Conservation (phyloP, 2,797 vertebrate species). For the Neomorphus geoffroyi region DNA sequence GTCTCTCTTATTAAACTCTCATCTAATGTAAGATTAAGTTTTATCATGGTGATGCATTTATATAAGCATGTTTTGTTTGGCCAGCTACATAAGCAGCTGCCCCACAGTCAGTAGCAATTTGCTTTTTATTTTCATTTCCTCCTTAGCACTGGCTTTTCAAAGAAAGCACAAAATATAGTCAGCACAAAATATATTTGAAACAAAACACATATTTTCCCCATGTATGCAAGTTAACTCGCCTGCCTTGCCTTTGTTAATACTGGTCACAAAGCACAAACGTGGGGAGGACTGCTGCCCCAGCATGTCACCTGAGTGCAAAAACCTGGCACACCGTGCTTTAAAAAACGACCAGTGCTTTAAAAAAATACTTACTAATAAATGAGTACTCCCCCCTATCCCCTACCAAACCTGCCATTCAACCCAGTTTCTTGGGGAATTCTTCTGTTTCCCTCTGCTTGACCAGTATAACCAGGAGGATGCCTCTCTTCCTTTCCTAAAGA, state of each 20-base stretch:
- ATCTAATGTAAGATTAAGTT: neutral
- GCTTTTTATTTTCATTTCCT: neutral
- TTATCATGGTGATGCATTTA: neutral
- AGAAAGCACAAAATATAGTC: neutral
- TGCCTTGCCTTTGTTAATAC: neutral
- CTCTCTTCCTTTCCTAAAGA: neutral
- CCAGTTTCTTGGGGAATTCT: neutral
- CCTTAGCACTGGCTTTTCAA: neutral
- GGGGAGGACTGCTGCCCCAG: neutral
- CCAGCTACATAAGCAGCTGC: neutral
- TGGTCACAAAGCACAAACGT: neutral
- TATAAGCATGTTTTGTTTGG: neutral
- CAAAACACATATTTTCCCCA: neutral
- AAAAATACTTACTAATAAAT: neutral
- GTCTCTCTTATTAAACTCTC: neutral
- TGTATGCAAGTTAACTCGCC: neutral
- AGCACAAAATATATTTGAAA: neutral
- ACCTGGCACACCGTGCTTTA: neutral
- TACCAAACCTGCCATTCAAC: neutral
- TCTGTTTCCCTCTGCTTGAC: neutral
- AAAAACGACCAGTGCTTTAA: neutral
- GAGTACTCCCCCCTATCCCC: fast-evolving
- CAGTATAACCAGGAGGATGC: neutral
- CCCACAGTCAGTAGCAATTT: neutral
- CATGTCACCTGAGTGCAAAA: fast-evolving